Evolutionary conservation across 2,888 invertebrate species (phyloP), one percentile per base, ranked within the genome.

Genomic region (Apotomis betuletana): DNA sequence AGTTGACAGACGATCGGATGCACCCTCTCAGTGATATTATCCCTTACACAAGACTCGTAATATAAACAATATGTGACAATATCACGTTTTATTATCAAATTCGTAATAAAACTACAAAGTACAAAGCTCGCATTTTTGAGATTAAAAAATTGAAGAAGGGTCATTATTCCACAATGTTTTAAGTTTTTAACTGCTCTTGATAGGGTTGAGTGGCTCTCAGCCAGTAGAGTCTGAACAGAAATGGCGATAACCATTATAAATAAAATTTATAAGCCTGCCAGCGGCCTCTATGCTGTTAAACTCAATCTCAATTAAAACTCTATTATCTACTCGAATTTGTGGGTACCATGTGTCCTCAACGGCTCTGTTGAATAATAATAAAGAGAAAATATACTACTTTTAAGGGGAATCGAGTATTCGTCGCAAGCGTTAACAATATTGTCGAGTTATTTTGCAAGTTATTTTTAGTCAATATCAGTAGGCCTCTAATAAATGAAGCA

Each of bases 281-380:
- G 88, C 85, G 85, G 82, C 83, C 83, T 84, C 87, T 87, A 88
- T 88, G 89, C 85, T 84, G 83, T 84, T 82, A 83, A 86, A 85
- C 87, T 89, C 82, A 80, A 87, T 90, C 88, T 89, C 90, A 90
- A 90, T 91, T 90, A 89, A 89, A 90, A 80, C 79, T 80, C 86
- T 88, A 89, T 90, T 90, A 89, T 87, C 86, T 85, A 83, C 78
- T 85, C 79, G 82, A 88, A 85, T 70, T 84, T 84, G 82, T 80
- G 78, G 81, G 83, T 84, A 84, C 87, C 88, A 87, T 83, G 83
- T 87, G 87, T 81, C 75, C 77, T 75, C 75, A 85, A 87, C 77
- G 79, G 80, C 84, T 77, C 79, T 78, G 76, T 76, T 83, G 80
- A 86, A 85, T 84, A 57, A 70, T 55, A 61, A 52, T 61, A 61